These are phyloP conservation scores for Huso huso DNA, from an alignment of 2,797 vertebrate genomes.

Conservation along the genomic window DNA sequence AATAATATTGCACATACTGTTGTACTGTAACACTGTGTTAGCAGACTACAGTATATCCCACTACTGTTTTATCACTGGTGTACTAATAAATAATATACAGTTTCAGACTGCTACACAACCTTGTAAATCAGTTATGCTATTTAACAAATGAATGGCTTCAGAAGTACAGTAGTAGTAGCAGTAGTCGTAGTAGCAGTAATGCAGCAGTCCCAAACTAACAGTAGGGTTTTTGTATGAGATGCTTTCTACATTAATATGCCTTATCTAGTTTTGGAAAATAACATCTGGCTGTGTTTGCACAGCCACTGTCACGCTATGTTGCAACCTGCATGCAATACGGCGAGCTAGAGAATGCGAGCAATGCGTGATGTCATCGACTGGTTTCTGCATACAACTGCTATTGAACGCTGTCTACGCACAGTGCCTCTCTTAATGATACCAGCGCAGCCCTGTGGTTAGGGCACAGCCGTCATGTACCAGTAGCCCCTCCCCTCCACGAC, in stretches of 20 bases:
- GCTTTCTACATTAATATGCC: background rate
- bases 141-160: no score
- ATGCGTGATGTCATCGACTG: background rate
- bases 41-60: no score
- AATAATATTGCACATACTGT: no score
- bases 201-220: no score
- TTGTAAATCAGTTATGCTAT: no score
- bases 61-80: no score
- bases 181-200: no score
- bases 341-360: background rate
- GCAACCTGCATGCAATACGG: background rate
- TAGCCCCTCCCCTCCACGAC: background rate
- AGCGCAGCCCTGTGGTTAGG: constrained; percentile 1
- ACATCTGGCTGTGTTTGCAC: background rate
- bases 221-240: no score
- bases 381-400: background rate
- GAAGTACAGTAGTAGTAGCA: no score
- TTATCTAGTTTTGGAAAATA: constrained; percentile 4
- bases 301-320: background rate
- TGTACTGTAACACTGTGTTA: no score
- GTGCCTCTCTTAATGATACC: background rate
- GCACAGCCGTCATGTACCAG: background rate
- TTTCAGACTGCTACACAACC: no score
- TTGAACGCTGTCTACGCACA: background rate
- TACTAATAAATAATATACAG: no score